These are phyloP conservation scores for Turdus rufiventris DNA, from an alignment of 2,113 vertebrate genomes.

Conservation along the genomic window DNA sequence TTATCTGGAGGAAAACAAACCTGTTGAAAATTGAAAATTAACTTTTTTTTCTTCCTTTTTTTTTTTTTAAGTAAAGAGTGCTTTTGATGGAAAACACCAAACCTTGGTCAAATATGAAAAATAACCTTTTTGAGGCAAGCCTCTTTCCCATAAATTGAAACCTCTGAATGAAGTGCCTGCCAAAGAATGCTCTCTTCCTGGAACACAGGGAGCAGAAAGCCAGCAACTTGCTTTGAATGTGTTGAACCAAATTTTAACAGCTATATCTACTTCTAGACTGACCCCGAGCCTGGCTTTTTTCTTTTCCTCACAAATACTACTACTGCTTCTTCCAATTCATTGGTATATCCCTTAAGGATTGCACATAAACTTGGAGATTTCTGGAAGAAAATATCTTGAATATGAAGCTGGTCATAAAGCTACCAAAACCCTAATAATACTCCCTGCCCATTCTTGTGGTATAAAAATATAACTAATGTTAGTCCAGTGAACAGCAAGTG, in stretches of 20 bases:
- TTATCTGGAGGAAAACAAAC: slow-evolving; percentile 31
- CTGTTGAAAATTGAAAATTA: not conserved
- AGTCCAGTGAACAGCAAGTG: slow-evolving; percentile 39
- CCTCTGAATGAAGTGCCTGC: slow-evolving; percentile 50
- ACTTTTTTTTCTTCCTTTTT: not conserved
- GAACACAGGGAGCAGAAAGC: slow-evolving; percentile 60
- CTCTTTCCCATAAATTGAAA: slow-evolving; percentile 66
- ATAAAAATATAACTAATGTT: slow-evolving; percentile 50
- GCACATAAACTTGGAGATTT: slow-evolving; percentile 2
- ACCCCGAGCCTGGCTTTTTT: not conserved
- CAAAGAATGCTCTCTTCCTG: slow-evolving; percentile 65
- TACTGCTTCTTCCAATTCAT: not conserved
- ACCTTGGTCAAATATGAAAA: slow-evolving; percentile 64
- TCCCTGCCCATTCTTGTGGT: slow-evolving; percentile 41
- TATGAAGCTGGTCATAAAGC: slow-evolving; percentile 45
- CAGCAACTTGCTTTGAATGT: slow-evolving; percentile 53
- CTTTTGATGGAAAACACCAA: slow-evolving; percentile 59
- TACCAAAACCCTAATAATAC: slow-evolving; percentile 34
- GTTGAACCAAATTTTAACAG: slow-evolving; percentile 49
- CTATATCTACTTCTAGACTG: slow-evolving; percentile 40
- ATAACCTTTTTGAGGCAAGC: slow-evolving; percentile 64
- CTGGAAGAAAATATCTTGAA: slow-evolving; percentile 25
- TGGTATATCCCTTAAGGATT: slow-evolving; percentile 41
- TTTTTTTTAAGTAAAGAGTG: not conserved
- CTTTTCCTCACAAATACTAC: not conserved